These are phyloP conservation scores for Epizoanthus rinbou DNA, from an alignment of 92 coral and sea anemone genomes.

Conservation along the genomic window DNA sequence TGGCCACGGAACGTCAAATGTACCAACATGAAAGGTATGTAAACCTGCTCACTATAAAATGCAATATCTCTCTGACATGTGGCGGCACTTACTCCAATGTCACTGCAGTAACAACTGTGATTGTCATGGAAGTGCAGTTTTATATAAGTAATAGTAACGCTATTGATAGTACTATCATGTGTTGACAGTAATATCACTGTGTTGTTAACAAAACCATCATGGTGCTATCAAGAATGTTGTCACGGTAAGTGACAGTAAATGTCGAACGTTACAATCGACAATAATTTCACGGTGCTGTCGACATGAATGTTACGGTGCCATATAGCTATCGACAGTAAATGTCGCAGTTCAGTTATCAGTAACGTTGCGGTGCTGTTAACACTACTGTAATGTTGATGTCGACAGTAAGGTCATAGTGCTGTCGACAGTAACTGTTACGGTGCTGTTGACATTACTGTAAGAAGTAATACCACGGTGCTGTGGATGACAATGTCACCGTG, in stretches of 20 bases:
- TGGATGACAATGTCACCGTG: too few relatives aligned
- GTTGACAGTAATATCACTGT: too few relatives aligned
- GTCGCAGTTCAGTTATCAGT: too few relatives aligned
- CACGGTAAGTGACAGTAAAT: neutral
- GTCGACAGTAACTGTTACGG: neutral
- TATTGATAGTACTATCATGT: too few relatives aligned
- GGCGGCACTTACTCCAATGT: neutral
- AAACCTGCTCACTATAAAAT: neutral
- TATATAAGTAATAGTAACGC: too few relatives aligned
- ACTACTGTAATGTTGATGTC: neutral
- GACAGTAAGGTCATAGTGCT: neutral
- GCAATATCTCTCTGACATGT: neutral
- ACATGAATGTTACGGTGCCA: neutral
- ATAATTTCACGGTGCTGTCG: neutral
- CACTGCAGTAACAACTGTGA: too few relatives aligned
- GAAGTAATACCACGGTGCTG: too few relatives aligned
- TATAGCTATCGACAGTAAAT: neutral
- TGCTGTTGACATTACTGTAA: too few relatives aligned
- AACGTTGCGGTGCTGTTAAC: neutral
- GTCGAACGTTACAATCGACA: neutral
- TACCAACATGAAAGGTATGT: slow-evolving; percentile 24
- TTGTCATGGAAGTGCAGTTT: too few relatives aligned
- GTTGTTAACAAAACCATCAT: too few relatives aligned
- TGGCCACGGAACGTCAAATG: slow-evolving; percentile 53
- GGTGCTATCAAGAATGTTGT: neutral